Conservation (phyloP, 2,113 vertebrate genomes). For the Epinephelus fuscoguttatus region DNA sequence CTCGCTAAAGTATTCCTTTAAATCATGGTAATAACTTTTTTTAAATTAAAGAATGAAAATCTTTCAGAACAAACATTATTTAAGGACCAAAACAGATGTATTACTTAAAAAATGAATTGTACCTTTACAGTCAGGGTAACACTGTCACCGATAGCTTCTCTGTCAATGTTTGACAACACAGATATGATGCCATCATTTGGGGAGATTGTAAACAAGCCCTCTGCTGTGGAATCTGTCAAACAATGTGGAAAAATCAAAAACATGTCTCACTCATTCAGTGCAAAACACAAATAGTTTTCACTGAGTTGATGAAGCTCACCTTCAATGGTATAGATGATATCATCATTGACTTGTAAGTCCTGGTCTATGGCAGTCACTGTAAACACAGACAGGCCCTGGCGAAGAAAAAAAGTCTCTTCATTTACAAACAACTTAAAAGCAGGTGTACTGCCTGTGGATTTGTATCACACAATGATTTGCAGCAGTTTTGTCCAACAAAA, state of each 20-base stretch:
- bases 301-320: conserved; percentile 69
- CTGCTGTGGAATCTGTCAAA: conserved; percentile 60
- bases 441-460: background rate
- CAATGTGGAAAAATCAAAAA: background rate
- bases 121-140: conserved; percentile 87
- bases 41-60: no score
- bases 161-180: conserved; percentile 83
- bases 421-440: background rate
- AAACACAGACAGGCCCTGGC: conserved; percentile 79
- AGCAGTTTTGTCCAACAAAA: background rate
- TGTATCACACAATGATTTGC: background rate
- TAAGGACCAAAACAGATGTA: background rate
- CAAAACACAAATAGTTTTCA: background rate
- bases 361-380: conserved; percentile 84
- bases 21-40: background rate
- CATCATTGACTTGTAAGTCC: conserved; percentile 86
- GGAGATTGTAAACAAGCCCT: conserved; percentile 83
- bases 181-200: conserved; percentile 76
- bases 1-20: background rate
- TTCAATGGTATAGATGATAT: conserved; percentile 82
- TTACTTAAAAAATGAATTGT: background rate
- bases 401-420: conserved; percentile 17
- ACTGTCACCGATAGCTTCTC: conserved; percentile 84
- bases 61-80: no score
- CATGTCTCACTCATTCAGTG: background rate